Evolutionary conservation across 2,113 vertebrate genomes (phyloP), one percentile per base, ranked within the genome.

Genomic region (Nesoenas mayeri): DNA sequence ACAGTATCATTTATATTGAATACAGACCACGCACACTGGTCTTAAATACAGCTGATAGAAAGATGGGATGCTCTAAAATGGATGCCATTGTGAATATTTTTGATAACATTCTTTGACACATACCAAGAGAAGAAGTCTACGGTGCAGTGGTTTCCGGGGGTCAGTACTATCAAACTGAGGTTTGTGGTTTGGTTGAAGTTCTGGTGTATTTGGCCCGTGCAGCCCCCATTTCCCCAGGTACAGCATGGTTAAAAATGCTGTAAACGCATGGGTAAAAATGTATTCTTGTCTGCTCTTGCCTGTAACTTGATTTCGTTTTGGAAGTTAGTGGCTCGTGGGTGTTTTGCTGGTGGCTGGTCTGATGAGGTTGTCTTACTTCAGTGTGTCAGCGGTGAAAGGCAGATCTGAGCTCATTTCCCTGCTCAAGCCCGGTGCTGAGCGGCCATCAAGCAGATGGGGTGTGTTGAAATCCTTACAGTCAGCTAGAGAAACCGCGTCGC

Each of bases 401-500:
- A 8, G 40, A 78, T 15, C 57, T 87, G 79, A 83, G 6, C 34
- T 66, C 9, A 13, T 38, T 38, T 38, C 50, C 28, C 40, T 51
- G 67, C 88, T 74, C 60, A 32, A 85, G 80, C 95, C 96, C 85
- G 65, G 93, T 57, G 88, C 38, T 20, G 78, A 91, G 94, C 36
- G 89, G 93, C 97, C 62, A 36, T 15, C 24, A 57, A 89, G 79
- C 61, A 50, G 85, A 78, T 93, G 36, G 91, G 69, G 56, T 32
- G 58, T 51, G n/a, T 72, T 90, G 85, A 81, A 88, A 73, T 79
- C 70, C 74, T 44, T 36, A 38, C 79, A 70, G 84, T 75, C 94
- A 97, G 88, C 89, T 80, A 91, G 94, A 96, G 96, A 96, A 97
- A 84, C 94, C 95, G 67, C 62, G 60, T 96, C n/a, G 42, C 96